Percentiles rank a stretch among this genome's conserved stretches.
Evolutionary conservation across 2,888 invertebrate genomes (phyloP).

Genomic region (Trichopria drosophilae): DNA sequence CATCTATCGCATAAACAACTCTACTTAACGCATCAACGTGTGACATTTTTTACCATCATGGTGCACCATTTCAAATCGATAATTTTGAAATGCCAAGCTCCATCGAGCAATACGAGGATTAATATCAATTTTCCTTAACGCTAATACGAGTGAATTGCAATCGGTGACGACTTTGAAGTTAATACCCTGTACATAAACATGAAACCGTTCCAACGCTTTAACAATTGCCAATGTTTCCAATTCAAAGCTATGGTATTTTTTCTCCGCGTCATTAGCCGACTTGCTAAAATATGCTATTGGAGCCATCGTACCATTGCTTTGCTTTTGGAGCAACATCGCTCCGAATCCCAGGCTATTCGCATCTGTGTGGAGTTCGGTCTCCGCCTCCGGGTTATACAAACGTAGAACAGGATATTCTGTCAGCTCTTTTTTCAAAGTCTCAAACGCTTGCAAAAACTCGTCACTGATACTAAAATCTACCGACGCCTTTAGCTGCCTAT

Average conservation of each 20-base stretch:
- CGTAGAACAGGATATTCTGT: conserved; percentile 1
- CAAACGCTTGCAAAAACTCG: conserved; percentile 3
- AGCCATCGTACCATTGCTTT: neutral
- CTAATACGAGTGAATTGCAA: no score
- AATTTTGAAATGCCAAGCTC: no score
- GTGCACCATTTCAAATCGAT: no score
- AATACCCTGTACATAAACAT: no score
- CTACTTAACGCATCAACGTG: conserved; percentile 24
- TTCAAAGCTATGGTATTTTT: conserved; percentile 16
- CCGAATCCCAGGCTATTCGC: conserved; percentile 5
- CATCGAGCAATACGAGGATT: no score
- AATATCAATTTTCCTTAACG: conserved; percentile 13
- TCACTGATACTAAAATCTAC: neutral
- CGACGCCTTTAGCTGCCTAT: no score
- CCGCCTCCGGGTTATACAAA: conserved; percentile 10
- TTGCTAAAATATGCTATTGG: conserved; percentile 16
- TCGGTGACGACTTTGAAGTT: no score
- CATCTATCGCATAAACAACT: conserved; percentile 16
- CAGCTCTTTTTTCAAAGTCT: conserved; percentile 5
- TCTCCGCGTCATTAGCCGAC: conserved; percentile 3
- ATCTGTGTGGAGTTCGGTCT: conserved; percentile 17
- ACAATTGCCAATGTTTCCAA: no score
- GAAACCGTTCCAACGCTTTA: no score
- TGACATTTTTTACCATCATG: no score
- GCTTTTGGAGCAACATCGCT: conserved; percentile 9